Percentiles rank a stretch among this genome's conserved stretches.
Conservation (phyloP, 2,113 vertebrate species). For the Cathartes aura region DNA sequence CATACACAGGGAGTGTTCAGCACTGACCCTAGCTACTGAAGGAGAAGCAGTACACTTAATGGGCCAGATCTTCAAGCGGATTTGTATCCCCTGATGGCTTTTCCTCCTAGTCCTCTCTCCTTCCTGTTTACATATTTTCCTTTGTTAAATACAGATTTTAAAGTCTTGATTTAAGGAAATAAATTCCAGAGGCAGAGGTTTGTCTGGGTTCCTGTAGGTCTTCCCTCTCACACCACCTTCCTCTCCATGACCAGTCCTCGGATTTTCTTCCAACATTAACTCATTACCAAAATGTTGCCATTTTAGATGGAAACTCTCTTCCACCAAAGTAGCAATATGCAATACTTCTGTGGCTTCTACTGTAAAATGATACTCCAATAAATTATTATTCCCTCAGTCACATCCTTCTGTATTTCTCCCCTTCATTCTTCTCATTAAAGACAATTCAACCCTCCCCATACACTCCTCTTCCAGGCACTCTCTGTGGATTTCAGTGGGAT, state of each 20-base stretch:
- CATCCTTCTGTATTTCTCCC: background rate
- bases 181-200: background rate
- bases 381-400: background rate
- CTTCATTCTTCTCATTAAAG: background rate
- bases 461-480: background rate
- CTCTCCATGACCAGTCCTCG: accelerated
- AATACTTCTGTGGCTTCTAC: background rate
- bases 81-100: background rate
- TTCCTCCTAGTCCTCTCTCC: background rate
- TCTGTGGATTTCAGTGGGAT: background rate
- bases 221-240: background rate
- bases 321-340: accelerated
- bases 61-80: background rate
- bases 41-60: background rate
- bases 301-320: background rate
- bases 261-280: background rate
- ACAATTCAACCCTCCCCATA: background rate
- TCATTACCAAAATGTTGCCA: background rate
- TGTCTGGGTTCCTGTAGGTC: accelerated
- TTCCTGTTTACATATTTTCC: background rate
- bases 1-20: background rate
- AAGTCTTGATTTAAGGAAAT: background rate
- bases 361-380: background rate
- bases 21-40: background rate
- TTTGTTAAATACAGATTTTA: background rate